A percentile compares a stretch with the other conserved stretches of the same genome.
Evolutionary conservation across 2,113 vertebrate genomes (phyloP).

Genomic region (Cyprinus carpio): DNA sequence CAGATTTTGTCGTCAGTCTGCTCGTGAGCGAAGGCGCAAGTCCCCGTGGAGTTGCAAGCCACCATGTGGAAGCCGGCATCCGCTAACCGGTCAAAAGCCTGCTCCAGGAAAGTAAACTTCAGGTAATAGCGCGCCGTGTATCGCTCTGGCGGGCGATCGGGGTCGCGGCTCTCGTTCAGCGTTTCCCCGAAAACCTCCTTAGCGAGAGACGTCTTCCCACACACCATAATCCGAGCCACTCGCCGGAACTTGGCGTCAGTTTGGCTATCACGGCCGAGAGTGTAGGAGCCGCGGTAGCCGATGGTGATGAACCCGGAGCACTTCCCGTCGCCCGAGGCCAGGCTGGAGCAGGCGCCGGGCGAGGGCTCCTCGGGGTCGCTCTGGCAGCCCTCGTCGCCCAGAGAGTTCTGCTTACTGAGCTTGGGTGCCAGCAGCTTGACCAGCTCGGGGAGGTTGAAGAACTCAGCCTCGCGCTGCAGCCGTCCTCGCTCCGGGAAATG

Average conservation of each 20-base stretch:
- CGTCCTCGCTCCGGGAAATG: slow-evolving; percentile 89
- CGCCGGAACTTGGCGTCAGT: slow-evolving; percentile 91
- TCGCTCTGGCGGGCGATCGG: slow-evolving; percentile 86
- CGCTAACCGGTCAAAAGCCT: slow-evolving; percentile 92
- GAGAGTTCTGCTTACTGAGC: slow-evolving; percentile 87
- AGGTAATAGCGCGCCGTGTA: slow-evolving; percentile 95
- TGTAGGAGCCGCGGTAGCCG: slow-evolving; percentile 91
- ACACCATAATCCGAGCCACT: slow-evolving; percentile 93
- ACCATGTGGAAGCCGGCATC: slow-evolving; percentile 94
- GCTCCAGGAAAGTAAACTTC: slow-evolving; percentile 95
- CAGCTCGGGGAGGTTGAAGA: slow-evolving; percentile 87
- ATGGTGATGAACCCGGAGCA: slow-evolving; percentile 91
- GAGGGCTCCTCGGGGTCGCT: slow-evolving; percentile 88
- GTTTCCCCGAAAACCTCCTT: slow-evolving; percentile 96
- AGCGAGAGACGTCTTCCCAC: slow-evolving; percentile 89
- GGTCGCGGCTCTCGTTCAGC: slow-evolving; percentile 92
- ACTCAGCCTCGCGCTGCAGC: slow-evolving; percentile 90
- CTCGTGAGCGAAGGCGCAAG: slow-evolving; percentile 90
- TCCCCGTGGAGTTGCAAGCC: slow-evolving; percentile 91
- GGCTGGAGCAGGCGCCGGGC: slow-evolving; percentile 64
- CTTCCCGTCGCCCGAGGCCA: slow-evolving; percentile 70
- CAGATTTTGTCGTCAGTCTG: slow-evolving; percentile 97
- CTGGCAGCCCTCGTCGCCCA: slow-evolving; percentile 84
- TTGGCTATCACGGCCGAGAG: slow-evolving; percentile 89
- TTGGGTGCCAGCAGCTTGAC: slow-evolving; percentile 84